Percentiles rank a stretch among this genome's conserved stretches.
phyloP scores from a whole-genome alignment of 2,888 invertebrate species.

The Sarcophaga variegata region DNA sequence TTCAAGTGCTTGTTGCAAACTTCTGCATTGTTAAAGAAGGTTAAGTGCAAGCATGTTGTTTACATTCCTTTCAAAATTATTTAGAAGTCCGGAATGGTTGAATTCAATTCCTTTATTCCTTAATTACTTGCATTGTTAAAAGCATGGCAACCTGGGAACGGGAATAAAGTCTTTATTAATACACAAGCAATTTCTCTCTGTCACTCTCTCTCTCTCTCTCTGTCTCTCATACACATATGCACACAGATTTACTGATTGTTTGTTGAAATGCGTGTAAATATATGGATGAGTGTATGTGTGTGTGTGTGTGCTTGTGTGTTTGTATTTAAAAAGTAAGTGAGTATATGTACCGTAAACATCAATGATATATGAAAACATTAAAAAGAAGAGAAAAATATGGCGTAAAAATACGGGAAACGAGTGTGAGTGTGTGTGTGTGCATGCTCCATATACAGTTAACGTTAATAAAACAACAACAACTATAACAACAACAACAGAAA shows the following conservation, averaged over 20 bases:
- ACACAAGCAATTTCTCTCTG: constrained; percentile 5
- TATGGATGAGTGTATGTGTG: not conserved
- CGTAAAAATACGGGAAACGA: not conserved
- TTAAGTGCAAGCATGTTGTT: too few relatives aligned
- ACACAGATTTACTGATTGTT: not conserved
- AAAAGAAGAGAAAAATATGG: not conserved
- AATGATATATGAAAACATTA: constrained; percentile 29
- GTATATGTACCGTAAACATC: constrained; percentile 18
- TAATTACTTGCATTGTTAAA: not conserved
- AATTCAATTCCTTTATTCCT: not conserved
- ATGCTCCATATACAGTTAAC: not conserved
- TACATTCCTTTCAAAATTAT: too few relatives aligned
- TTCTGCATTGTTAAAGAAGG: too few relatives aligned
- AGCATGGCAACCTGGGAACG: not conserved
- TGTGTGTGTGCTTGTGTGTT: not conserved
- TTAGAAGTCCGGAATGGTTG: too few relatives aligned
- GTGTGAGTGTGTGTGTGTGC: not conserved
- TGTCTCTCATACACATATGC: not conserved
- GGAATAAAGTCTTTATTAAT: constrained; percentile 51
- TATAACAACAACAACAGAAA: constrained; percentile 7
- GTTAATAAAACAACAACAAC: not conserved
- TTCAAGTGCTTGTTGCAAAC: too few relatives aligned
- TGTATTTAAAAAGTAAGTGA: not conserved
- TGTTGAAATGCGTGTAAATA: too few relatives aligned
- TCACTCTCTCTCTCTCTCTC: too few relatives aligned